Percentiles rank a stretch among this genome's conserved stretches.
Conservation (phyloP, 2,888 invertebrate species). For the Mythimna albipuncta region DNA sequence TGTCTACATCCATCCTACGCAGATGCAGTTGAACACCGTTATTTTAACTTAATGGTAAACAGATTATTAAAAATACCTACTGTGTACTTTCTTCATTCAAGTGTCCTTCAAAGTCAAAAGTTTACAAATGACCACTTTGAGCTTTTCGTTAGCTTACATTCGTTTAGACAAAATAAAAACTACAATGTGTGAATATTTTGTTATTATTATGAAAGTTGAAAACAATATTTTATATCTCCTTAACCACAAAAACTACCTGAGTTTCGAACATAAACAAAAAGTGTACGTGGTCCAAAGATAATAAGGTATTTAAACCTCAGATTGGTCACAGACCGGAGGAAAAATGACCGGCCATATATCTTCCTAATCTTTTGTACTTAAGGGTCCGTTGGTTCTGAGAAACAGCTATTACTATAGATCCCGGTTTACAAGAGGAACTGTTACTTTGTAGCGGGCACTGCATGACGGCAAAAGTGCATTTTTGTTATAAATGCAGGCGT, state of each 20-base stretch:
- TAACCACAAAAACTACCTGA: constrained; percentile 78
- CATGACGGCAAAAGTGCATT: constrained; percentile 87
- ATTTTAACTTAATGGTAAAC: constrained; percentile 13
- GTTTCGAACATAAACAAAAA: constrained; percentile 72
- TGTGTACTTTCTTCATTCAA: constrained; percentile 5
- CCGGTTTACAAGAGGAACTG: constrained; percentile 88
- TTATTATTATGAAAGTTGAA: constrained; percentile 10
- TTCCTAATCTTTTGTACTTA: constrained; percentile 80
- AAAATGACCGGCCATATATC: constrained; percentile 84
- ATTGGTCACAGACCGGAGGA: constrained; percentile 82
- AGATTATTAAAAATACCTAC: not conserved
- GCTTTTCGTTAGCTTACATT: not conserved
- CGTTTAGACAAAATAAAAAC: constrained; percentile 15
- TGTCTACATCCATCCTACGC: not conserved
- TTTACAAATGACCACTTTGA: not conserved
- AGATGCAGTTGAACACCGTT: constrained; percentile 27
- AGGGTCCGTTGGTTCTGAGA: constrained; percentile 83
- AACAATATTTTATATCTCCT: constrained; percentile 48
- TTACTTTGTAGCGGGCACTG: constrained; percentile 82
- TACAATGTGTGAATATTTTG: not conserved
- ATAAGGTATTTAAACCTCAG: constrained; percentile 85
- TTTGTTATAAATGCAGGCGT: constrained; percentile 79
- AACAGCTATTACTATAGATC: constrained; percentile 81
- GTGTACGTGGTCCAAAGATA: constrained; percentile 70
- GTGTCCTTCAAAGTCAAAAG: constrained; percentile 8